Base-by-base conservation (phyloP, 2,113 vertebrate genomes). In the Tursiops truncatus region DNA sequence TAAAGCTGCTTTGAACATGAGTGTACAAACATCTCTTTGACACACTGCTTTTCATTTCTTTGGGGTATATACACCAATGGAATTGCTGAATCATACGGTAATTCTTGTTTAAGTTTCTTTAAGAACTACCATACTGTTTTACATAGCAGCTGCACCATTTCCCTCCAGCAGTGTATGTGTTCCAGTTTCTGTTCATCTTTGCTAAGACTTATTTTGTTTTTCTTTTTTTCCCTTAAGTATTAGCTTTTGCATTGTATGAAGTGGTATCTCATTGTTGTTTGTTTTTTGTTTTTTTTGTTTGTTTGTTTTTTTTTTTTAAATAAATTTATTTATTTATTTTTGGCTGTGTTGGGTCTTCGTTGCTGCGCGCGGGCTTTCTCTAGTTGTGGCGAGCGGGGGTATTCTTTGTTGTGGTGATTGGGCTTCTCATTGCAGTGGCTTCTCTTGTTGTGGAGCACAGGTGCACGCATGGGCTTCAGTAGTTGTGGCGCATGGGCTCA, bases 101-200 rank as follows among this genome's bases (percentile, higher is more conserved):
- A 62, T 93, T 93, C 12, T 85, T 60, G 44, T 60, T 90, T 90
- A 76, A 76, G 84, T 50, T 77, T 44, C 85, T 60, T 91, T n/a
- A 60, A 62, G 33, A 58, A 68, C 31, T 26, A 25, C 60, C 26
- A 4, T 38, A 56, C 60, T 77, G 25, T 84, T 91, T 95, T 77
- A 70, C 25, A 8, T 77, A 50, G 17, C 26, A 68, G 38, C 50
- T 68, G 14, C 5, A 68, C 23, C 25, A 85, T 91, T 77, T 84
- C 62, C 71, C 25, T 84, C 25, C 17, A 38, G 31, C 13, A 26
- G 26, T 83, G 28, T 38, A 31, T 28, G 6, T 31, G 3, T 67
- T 90, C 87, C 60, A 83, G 3, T 74, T 91, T 84, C 13, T 84
- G 21, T 58, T 47, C 50, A 31, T 84, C 68, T 31, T 95, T 13